phyloP scores from a whole-genome alignment of 2,888 invertebrate genomes.

The Tetropium fuscum region DNA sequence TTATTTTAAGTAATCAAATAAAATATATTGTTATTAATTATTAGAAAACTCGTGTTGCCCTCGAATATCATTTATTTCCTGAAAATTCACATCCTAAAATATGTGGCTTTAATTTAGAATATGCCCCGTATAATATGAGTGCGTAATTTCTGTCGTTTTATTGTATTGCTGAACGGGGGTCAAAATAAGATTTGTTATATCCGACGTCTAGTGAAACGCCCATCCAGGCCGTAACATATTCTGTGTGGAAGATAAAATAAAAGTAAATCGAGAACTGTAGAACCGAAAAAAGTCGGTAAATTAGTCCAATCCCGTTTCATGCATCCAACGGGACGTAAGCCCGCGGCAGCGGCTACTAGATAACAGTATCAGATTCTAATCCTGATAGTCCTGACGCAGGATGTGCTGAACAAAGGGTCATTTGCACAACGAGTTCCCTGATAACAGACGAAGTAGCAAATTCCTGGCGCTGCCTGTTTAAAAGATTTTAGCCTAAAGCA shows the following conservation, averaged over 20 bases:
- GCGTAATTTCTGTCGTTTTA: too few relatives aligned
- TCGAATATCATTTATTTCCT: too few relatives aligned
- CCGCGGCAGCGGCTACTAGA: constrained; percentile 26
- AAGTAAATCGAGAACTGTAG: constrained; percentile 12
- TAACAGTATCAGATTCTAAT: constrained; percentile 26
- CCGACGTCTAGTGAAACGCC: too few relatives aligned
- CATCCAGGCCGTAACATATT: too few relatives aligned
- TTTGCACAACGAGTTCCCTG: constrained; percentile 14
- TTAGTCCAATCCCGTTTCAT: constrained; percentile 19
- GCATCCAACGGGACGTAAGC: constrained; percentile 19
- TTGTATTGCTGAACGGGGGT: too few relatives aligned
- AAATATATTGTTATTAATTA: too few relatives aligned
- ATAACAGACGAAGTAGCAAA: constrained; percentile 19
- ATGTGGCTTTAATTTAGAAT: too few relatives aligned
- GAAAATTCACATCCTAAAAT: too few relatives aligned
- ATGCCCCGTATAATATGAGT: too few relatives aligned
- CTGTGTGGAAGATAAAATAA: constrained; percentile 13
- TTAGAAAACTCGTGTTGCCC: too few relatives aligned
- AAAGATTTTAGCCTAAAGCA: constrained; percentile 15
- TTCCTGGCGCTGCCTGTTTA: constrained; percentile 15
- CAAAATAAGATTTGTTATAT: too few relatives aligned
- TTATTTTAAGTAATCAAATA: too few relatives aligned
- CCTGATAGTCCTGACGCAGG: constrained; percentile 25
- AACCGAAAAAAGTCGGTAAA: constrained; percentile 22
- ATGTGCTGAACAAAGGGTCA: constrained; percentile 26